Conservation (phyloP, 2,888 invertebrate genomes). For the Dendrolimus houi region DNA sequence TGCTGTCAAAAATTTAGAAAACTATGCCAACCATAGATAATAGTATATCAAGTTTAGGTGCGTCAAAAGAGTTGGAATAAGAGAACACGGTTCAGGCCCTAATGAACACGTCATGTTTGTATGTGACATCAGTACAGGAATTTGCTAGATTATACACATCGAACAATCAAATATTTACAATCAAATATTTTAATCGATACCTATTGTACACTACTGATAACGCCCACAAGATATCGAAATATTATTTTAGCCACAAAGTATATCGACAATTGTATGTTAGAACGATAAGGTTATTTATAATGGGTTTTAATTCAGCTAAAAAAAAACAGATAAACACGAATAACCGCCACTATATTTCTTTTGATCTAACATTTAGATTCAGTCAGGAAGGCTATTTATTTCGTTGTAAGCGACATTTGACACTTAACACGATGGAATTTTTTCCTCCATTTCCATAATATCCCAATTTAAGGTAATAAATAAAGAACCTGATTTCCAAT, state of each 20-base stretch:
- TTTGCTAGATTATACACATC: constrained; percentile 4
- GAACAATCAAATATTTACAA: constrained; percentile 7
- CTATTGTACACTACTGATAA: constrained; percentile 12
- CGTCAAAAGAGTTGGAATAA: no score
- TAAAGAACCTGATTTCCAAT: no score
- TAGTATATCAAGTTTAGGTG: no score
- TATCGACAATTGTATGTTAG: background rate
- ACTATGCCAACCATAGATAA: no score
- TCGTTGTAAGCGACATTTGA: no score
- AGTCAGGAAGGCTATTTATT: no score
- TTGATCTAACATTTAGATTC: background rate
- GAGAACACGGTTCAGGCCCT: no score
- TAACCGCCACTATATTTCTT: background rate
- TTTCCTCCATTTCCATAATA: no score
- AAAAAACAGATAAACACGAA: background rate
- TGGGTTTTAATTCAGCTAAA: background rate
- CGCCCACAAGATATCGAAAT: background rate
- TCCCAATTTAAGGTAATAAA: no score
- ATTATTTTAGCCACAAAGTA: background rate
- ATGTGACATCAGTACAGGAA: constrained; percentile 2
- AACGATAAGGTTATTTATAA: background rate
- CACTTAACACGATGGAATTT: no score
- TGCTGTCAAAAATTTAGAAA: no score
- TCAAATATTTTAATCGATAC: constrained; percentile 10
- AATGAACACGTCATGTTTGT: no score